Evolutionary conservation across 2,888 invertebrate species (phyloP), one percentile per base, ranked within the genome.

Genomic region (Xylophagus ater): DNA sequence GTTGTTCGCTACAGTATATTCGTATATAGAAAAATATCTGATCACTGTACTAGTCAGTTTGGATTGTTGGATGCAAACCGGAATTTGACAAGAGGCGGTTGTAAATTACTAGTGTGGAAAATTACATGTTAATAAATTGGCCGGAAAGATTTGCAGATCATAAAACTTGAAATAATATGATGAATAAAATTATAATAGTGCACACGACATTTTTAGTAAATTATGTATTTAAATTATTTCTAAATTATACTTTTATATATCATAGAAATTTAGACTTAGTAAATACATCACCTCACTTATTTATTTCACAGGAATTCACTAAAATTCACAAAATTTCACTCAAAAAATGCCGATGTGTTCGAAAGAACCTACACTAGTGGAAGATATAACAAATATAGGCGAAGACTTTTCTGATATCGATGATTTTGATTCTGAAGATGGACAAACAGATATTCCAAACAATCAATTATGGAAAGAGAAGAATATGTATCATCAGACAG

Each of bases 81-180:
- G 39, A 34, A 42, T 34, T 25, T 42, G 42, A 40, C 42, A 44
- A 39, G 42, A 37, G 44, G 44, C 44, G 44, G 44, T 37, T 38
- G 48, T 43, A 50, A 51, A 51, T 50, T 44, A 49, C 48, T 47
- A 47, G 50, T 45, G 45, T 50, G 49, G 49, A 51, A 51, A 51
- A 51, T 51, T 50, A 48, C 48, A 51, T 51, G 48, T 50, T 49
- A 50, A 51, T 51, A 48, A 51, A 50, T 51, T 50, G 48, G 46
- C 49, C 49, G 49, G 49, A 50, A 50, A 34, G 20, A 40, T 34
- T 34, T n/a, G n/a, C n/a, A n/a, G n/a, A n/a, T n/a, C n/a, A n/a
- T n/a, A n/a, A n/a, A n/a, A n/a, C n/a, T n/a, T n/a, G n/a, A n/a
- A n/a, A n/a, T n/a, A n/a, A n/a, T n/a, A n/a, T n/a, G n/a, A n/a